phyloP scores from a whole-genome alignment of 2,797 vertebrate genomes.

The Crossoptilon crossoptilon region DNA sequence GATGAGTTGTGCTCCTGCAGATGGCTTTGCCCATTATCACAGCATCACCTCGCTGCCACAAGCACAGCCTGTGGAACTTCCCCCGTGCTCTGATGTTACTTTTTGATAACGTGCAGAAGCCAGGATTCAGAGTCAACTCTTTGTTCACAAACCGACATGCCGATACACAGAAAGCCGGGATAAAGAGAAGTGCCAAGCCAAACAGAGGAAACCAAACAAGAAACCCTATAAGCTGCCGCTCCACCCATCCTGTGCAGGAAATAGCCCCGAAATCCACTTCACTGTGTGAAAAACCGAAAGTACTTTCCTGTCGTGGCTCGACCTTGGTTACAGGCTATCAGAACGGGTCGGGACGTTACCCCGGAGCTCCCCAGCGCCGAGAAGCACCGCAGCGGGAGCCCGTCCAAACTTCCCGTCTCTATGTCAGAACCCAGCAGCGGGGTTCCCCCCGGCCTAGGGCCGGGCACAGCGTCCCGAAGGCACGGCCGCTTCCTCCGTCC shows the following conservation, averaged over 20 bases:
- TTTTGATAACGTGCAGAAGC: background rate
- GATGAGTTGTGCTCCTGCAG: background rate
- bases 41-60: background rate
- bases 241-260: background rate
- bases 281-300: background rate
- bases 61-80: background rate
- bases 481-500: background rate
- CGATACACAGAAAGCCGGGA: background rate
- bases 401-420: background rate
- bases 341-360: background rate
- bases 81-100: background rate
- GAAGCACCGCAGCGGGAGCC: too few species aligned
- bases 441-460: background rate
- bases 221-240: background rate
- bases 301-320: background rate
- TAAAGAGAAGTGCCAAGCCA: background rate
- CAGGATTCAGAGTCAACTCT: background rate
- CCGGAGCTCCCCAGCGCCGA: too few species aligned
- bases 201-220: background rate
- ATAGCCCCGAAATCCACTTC: background rate
- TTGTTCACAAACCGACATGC: background rate
- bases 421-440: background rate
- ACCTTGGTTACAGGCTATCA: background rate
- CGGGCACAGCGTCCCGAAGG: background rate
- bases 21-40: background rate